Evolutionary conservation across 2,797 vertebrate genomes (phyloP), one percentile per base, ranked within the genome.

Genomic region (Cuculus canorus): DNA sequence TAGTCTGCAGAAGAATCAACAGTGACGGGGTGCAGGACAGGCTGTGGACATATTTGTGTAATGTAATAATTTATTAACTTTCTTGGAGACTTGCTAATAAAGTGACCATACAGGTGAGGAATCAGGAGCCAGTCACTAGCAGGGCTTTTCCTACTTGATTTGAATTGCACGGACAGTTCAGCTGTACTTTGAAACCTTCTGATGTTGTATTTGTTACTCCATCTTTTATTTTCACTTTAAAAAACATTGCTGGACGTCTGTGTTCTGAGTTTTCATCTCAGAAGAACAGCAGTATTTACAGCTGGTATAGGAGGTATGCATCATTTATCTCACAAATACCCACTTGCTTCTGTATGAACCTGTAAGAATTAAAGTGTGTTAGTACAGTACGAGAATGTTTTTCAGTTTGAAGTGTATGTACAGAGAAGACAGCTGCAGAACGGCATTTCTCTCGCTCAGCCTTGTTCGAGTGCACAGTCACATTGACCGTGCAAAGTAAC

Each of bases 91-190:
- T 28, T 39, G 8, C 0, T 0, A 43, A 52, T n/a, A 11, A 27
- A 32, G 21, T 0, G 4, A 30, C 39, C 5, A 10, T 15, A 10
- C n/a, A 0, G 0, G n/a, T 59, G 39, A 73, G 52, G 35, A 57
- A 60, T 37, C 23, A 10, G 0, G 2, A 69, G 15, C 16, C 23
- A 24, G n/a, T 30, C 57, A 27, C 48, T 1, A 0, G 32, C 28
- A 43, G 32, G 18, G 33, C 48, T 81, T 56, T 63, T 73, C 39
- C 60, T 53, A 3, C 33, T 43, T 5, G 10, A 24, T 28, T 69
- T 37, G 43, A 39, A 14, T 28, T 14, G 72, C 22, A 12, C 1
- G 1, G 37, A 18, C 0, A 1, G 39, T 22, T 35, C 21, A 17
- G 59, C 45, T 68, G 24, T 56, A 33, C 72, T 91, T 53, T 9